Percentiles rank a stretch among this genome's conserved stretches.
These are phyloP conservation scores for Orchestes rusci DNA, from an alignment of 2,888 invertebrate species.

Conservation along the genomic window DNA sequence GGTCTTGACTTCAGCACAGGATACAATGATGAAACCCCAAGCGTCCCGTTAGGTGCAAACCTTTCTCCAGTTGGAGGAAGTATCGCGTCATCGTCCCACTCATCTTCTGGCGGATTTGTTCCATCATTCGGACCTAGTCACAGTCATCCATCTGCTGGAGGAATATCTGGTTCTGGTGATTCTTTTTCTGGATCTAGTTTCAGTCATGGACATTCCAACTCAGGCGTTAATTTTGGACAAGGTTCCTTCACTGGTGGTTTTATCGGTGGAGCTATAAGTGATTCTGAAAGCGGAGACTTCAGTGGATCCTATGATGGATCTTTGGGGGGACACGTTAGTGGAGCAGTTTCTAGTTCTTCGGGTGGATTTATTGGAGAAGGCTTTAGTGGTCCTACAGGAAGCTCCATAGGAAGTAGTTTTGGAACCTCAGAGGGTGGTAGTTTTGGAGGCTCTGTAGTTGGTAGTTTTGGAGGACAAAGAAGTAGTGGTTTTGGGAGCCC, in stretches of 20 bases:
- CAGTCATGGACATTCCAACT: conserved; percentile 3
- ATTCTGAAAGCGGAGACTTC: too few species aligned
- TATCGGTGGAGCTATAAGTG: neutral
- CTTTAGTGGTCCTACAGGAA: conserved; percentile 6
- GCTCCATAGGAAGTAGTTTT: too few species aligned
- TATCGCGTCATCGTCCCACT: conserved; percentile 4
- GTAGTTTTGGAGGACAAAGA: too few species aligned
- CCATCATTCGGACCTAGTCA: neutral
- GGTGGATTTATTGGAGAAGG: too few species aligned
- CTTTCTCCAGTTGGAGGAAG: conserved; percentile 5
- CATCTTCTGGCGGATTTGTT: conserved; percentile 3
- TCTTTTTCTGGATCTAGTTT: neutral
- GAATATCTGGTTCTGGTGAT: neutral
- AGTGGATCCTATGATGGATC: conserved; percentile 1
- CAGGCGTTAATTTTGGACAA: neutral
- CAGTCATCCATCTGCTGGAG: conserved; percentile 3
- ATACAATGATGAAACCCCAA: conserved; percentile 22
- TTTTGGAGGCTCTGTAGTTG: too few species aligned
- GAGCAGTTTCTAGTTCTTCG: conserved; percentile 1
- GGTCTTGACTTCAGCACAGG: conserved; percentile 28
- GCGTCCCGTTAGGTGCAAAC: conserved; percentile 10
- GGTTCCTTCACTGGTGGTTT: neutral
- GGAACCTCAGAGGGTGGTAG: too few species aligned
- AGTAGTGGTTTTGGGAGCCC: too few species aligned
- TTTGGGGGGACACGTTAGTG: neutral